A percentile compares a stretch with the other conserved stretches of the same genome.
phyloP scores from a whole-genome alignment of 2,113 vertebrate species.

The Etheostoma cragini region DNA sequence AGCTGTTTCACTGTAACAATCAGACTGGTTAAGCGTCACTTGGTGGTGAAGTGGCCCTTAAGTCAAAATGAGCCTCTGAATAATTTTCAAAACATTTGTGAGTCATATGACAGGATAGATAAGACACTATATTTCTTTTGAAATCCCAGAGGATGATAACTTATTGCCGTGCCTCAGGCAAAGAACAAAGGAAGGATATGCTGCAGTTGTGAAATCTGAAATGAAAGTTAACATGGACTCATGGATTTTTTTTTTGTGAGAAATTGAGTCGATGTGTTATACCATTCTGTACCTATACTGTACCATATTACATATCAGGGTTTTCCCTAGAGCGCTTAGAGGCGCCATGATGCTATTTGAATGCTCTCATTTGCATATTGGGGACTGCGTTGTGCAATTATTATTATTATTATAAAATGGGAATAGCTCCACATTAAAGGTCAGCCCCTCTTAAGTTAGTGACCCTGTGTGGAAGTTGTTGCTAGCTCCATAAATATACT shows the following conservation, averaged over 20 bases:
- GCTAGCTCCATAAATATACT: too few relatives aligned
- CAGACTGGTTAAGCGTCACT: slow-evolving; percentile 29
- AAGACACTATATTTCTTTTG: slow-evolving; percentile 2
- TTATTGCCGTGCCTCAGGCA: neutral
- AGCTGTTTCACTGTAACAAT: slow-evolving; percentile 56
- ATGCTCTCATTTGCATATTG: too few relatives aligned
- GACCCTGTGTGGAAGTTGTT: too few relatives aligned
- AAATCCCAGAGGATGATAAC: neutral
- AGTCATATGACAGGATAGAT: neutral
- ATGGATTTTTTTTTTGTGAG: neutral
- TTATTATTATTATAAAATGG: too few relatives aligned
- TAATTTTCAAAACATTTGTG: slow-evolving; percentile 19
- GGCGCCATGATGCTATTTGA: too few relatives aligned
- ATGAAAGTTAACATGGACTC: slow-evolving; percentile 2
- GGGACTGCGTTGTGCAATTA: too few relatives aligned
- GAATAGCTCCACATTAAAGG: too few relatives aligned
- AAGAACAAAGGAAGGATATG: neutral
- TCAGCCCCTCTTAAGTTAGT: too few relatives aligned
- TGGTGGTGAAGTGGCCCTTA: slow-evolving; percentile 36
- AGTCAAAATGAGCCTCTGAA: slow-evolving; percentile 13
- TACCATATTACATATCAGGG: too few relatives aligned
- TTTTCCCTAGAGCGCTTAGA: too few relatives aligned
- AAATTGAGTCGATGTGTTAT: too few relatives aligned
- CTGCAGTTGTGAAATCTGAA: neutral
- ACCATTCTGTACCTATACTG: too few relatives aligned